Evolutionary conservation across 2,888 invertebrate genomes (phyloP).

Genomic region (Agriopis aurantiaria): DNA sequence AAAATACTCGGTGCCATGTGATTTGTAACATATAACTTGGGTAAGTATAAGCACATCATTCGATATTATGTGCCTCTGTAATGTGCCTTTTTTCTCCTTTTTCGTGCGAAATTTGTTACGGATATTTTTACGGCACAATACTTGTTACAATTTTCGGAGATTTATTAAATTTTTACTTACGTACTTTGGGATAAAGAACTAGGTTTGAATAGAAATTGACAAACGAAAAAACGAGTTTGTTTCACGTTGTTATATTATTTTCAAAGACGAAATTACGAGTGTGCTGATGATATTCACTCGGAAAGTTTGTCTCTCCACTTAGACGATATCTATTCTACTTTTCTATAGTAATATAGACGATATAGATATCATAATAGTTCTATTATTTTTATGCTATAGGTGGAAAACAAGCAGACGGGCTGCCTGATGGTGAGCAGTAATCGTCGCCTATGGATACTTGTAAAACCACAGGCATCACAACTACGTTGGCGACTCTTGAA

Average conservation of each 20-base stretch:
- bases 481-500: too few relatives aligned
- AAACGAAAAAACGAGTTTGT: constrained; percentile 3
- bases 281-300: background rate
- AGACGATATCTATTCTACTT: background rate
- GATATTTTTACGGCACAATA: constrained; percentile 22
- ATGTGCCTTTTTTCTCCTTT: constrained; percentile 28
- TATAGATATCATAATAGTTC: too few relatives aligned
- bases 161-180: constrained; percentile 17
- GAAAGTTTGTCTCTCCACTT: background rate
- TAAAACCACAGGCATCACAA: too few relatives aligned
- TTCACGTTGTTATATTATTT: background rate
- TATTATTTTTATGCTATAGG: background rate
- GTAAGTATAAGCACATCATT: constrained; percentile 40
- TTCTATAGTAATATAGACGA: too few relatives aligned
- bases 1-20: constrained; percentile 43
- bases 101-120: constrained; percentile 19
- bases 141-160: constrained; percentile 21
- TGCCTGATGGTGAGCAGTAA: too few relatives aligned
- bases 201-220: background rate
- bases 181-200: constrained; percentile 2
- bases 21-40: constrained; percentile 40
- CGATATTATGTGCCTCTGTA: constrained; percentile 36
- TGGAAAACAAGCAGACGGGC: too few relatives aligned
- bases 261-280: background rate
- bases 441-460: too few relatives aligned